A percentile compares a stretch with the other conserved stretches of the same genome.
These are phyloP conservation scores for Atta texana DNA, from an alignment of 1,140 invertebrate genomes.

Conservation along the genomic window DNA sequence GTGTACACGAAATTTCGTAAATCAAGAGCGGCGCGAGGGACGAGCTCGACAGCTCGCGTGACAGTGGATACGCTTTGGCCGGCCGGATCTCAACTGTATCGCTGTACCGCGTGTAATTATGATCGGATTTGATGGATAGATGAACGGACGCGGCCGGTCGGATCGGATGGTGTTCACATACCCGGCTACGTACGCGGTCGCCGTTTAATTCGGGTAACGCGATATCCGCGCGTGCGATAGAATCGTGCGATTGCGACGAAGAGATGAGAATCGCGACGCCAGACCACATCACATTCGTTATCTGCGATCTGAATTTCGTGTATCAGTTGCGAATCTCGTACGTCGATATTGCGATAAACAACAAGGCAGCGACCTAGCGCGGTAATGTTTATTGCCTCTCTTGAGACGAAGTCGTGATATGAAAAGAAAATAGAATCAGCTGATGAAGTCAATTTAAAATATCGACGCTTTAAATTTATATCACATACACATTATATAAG, in stretches of 20 bases:
- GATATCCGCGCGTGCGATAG: conserved; percentile 56
- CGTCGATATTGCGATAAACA: conserved; percentile 6
- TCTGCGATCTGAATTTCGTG: conserved; percentile 39
- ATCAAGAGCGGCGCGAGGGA: conserved; percentile 32
- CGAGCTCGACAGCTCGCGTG: conserved; percentile 48
- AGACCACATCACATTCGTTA: conserved; percentile 36
- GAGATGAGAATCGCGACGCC: conserved; percentile 41
- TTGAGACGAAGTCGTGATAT: not conserved
- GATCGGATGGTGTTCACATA: conserved; percentile 55
- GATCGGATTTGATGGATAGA: conserved; percentile 67
- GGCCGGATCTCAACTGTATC: conserved; percentile 46
- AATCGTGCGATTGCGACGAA: conserved; percentile 51
- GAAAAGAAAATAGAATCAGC: not conserved
- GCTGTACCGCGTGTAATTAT: conserved; percentile 59
- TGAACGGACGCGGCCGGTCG: conserved; percentile 54
- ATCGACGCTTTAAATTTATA: not conserved
- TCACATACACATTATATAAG: not conserved
- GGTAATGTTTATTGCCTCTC: not conserved
- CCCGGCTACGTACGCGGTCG: conserved; percentile 28
- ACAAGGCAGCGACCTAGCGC: not conserved
- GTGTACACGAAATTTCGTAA: conserved; percentile 61
- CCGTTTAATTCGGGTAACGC: conserved; percentile 68
- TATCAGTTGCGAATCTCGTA: conserved; percentile 8
- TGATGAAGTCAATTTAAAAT: not conserved
- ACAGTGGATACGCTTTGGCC: conserved; percentile 58